Evolutionary conservation across 1,140 invertebrate species (phyloP), one percentile per base, ranked within the genome.

Genomic region (Rhagoletis zephyria): DNA sequence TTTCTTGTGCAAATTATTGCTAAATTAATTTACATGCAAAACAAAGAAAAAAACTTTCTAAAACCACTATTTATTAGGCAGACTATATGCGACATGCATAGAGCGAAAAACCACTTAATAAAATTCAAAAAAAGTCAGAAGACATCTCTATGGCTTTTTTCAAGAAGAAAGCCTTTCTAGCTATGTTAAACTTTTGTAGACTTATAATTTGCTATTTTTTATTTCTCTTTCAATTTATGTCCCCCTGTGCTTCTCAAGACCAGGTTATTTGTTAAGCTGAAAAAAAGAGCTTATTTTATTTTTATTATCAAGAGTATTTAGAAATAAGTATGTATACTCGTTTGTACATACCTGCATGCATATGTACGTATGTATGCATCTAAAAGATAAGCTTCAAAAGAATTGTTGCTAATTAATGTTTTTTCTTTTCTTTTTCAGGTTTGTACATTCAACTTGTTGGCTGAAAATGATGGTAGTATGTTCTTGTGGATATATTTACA

Each of bases 31-130:
- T 56, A 56, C 48, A 10, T 9, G 48, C 19, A 81, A 16, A 7
- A 81, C 45, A 30, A 5, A 12, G 7, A 30, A 51, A 56, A 81
- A 51, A 56, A 81, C 74, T 81, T 81, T 81, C 74, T 51, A 81
- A 74, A 81, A 51, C 16, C 74, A 81, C n/a, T 19, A 81, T 74
- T 74, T 74, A 74, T 74, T 74, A 81, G 48, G 42, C 74, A 81
- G 48, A 12, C 16, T 30, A 30, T 30, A 30, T 30, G 30, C 30
- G 30, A 30, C 30, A 30, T 30, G 30, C 30, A 30, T 30, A 30
- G 30, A 30, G 30, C 30, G 30, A 30, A 30, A 30, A 30, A 30
- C 30, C 30, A 30, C 30, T 30, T 30, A 30, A 30, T 30, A 30
- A 30, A 30, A 30, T 30, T 30, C 30, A 30, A 30, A 30, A 30